These are phyloP conservation scores for Entomobrya proxima DNA, from an alignment of 2,888 invertebrate genomes.

Conservation along the genomic window DNA sequence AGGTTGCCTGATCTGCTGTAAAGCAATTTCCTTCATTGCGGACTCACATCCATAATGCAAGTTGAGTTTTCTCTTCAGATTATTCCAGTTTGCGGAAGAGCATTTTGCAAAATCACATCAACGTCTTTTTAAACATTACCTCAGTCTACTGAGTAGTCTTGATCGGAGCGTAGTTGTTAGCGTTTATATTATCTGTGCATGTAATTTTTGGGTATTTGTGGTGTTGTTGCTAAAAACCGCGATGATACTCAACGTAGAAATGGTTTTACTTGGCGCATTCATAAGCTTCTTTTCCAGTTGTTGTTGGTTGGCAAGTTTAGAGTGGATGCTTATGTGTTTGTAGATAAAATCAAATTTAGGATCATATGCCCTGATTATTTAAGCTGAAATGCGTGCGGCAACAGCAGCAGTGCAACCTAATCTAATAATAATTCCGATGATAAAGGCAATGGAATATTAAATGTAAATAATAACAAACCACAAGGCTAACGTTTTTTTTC, in stretches of 20 bases:
- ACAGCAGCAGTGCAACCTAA: too few species aligned
- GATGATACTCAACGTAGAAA: too few species aligned
- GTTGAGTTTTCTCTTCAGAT: neutral
- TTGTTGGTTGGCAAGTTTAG: too few species aligned
- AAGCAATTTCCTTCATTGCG: too few species aligned
- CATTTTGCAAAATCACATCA: slow-evolving; percentile 25
- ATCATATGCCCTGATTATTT: neutral
- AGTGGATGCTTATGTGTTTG: neutral
- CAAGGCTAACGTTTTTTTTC: neutral
- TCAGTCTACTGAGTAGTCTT: too few species aligned
- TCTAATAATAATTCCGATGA: neutral
- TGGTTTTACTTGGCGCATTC: too few species aligned
- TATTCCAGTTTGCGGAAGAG: slow-evolving; percentile 6
- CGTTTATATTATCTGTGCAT: too few species aligned
- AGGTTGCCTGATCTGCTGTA: too few species aligned
- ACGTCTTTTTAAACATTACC: neutral
- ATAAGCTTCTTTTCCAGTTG: too few species aligned
- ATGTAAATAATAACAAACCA: neutral
- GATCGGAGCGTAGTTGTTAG: too few species aligned
- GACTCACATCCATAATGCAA: neutral
- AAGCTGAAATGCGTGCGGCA: neutral
- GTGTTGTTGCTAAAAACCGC: too few species aligned
- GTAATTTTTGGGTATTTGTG: too few species aligned
- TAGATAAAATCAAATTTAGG: neutral
- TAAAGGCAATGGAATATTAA: neutral